These are phyloP conservation scores for Gasterosteus aculeatus DNA, from an alignment of 2,113 vertebrate species.

Conservation along the genomic window DNA sequence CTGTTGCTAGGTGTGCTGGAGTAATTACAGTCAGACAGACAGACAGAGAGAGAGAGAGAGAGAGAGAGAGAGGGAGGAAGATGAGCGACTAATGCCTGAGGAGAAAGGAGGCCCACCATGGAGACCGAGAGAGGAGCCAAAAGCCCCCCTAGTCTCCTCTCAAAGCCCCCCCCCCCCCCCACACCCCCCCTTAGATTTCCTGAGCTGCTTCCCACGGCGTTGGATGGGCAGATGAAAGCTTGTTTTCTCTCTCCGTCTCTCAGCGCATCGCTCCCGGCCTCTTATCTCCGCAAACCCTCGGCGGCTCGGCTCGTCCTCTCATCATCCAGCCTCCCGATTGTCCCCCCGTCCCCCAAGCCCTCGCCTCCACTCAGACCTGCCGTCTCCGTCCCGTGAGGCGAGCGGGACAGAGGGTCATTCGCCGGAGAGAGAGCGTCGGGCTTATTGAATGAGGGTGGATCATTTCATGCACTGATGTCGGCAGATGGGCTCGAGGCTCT, in stretches of 20 bases:
- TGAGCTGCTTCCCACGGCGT: constrained; percentile 54
- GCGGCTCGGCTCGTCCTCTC: constrained; percentile 24
- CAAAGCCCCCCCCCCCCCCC: constrained; percentile 9
- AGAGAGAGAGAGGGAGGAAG: too few species aligned
- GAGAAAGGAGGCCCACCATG: constrained; percentile 54
- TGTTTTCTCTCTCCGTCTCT: constrained; percentile 29
- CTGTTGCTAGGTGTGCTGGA: constrained; percentile 24
- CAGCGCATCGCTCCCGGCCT: constrained; percentile 23
- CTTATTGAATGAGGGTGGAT: not conserved
- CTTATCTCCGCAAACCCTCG: constrained; percentile 42
- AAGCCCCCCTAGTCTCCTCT: constrained; percentile 33
- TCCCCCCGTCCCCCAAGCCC: constrained; percentile 13
- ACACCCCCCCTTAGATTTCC: constrained; percentile 10
- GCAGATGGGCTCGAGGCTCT: not conserved
- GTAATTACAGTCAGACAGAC: constrained; percentile 3
- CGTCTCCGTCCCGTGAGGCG: constrained; percentile 27
- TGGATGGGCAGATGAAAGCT: constrained; percentile 35
- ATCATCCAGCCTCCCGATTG: not conserved
- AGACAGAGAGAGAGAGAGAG: too few species aligned
- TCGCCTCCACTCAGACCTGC: constrained; percentile 43
- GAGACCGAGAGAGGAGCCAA: constrained; percentile 69
- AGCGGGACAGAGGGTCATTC: constrained; percentile 7
- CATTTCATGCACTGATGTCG: not conserved
- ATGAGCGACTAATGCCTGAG: constrained; percentile 32
- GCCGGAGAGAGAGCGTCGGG: not conserved